Percentiles rank a stretch among this genome's conserved stretches.
These are phyloP conservation scores for Nannoperca obscura DNA, from an alignment of 2,797 vertebrate species.

Conservation along the genomic window DNA sequence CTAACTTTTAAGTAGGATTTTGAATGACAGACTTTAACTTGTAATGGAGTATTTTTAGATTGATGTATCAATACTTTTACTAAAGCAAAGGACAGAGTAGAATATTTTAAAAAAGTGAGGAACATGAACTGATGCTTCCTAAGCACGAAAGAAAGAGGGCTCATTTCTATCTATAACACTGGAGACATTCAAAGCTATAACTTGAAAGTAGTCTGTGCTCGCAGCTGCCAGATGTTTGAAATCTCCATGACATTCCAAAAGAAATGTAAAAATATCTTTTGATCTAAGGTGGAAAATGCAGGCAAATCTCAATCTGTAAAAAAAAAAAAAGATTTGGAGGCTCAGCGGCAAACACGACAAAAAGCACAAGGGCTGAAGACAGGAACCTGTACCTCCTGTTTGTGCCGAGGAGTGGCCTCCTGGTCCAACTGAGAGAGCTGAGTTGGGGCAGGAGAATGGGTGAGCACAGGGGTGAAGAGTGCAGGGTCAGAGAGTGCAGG, in stretches of 20 bases:
- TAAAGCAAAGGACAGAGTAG: neutral
- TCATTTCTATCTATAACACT: neutral
- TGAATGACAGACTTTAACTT: neutral
- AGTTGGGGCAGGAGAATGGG: slow-evolving; percentile 72
- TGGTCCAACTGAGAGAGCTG: slow-evolving; percentile 92
- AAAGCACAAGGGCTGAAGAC: slow-evolving; percentile 39
- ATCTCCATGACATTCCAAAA: slow-evolving; percentile 25
- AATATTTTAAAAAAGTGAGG: slow-evolving; percentile 1
- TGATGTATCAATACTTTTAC: neutral
- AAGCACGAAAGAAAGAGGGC: neutral
- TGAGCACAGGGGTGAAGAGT: slow-evolving; percentile 54
- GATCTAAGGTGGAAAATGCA: neutral
- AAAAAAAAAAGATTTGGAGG: neutral
- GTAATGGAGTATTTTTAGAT: neutral
- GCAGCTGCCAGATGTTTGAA: slow-evolving; percentile 1
- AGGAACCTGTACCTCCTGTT: slow-evolving; percentile 93
- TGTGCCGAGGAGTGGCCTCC: slow-evolving; percentile 95
- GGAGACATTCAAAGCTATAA: slow-evolving; percentile 17
- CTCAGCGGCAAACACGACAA: slow-evolving; percentile 13
- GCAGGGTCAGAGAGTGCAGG: slow-evolving; percentile 61
- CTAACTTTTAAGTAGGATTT: neutral
- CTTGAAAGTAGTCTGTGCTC: slow-evolving; percentile 5
- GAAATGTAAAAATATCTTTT: slow-evolving; percentile 12
- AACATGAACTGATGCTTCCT: neutral
- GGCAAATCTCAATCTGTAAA: slow-evolving; percentile 20